These are phyloP conservation scores for Thereva unica DNA, from an alignment of 2,888 invertebrate genomes.

Conservation along the genomic window DNA sequence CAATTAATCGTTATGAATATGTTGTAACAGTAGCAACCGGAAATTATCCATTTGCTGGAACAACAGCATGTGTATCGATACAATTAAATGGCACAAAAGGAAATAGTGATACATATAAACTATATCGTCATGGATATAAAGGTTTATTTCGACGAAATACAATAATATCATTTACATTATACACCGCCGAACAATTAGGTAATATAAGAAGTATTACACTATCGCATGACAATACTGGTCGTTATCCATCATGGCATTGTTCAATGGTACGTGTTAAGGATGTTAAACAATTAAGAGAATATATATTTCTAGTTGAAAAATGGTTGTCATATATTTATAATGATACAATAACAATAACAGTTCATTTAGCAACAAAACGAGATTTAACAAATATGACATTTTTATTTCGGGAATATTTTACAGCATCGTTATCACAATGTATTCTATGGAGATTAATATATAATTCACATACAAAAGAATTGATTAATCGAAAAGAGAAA, in stretches of 20 bases:
- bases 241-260: constrained; percentile 49
- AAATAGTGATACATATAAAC: constrained; percentile 27
- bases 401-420: constrained; percentile 22
- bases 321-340: constrained; percentile 43
- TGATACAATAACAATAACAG: background rate
- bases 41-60: constrained; percentile 43
- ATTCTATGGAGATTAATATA: constrained; percentile 23
- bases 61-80: constrained; percentile 45
- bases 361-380: constrained; percentile 8
- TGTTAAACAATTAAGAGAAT: constrained; percentile 28
- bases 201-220: constrained; percentile 38
- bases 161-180: constrained; percentile 26
- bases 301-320: constrained; percentile 42
- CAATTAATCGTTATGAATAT: constrained; percentile 36
- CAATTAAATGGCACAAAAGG: constrained; percentile 39
- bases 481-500: constrained; percentile 37
- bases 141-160: constrained; percentile 20
- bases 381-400: constrained; percentile 28
- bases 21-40: constrained; percentile 46
- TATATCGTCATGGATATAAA: constrained; percentile 17
- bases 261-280: constrained; percentile 44
- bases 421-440: constrained; percentile 9
- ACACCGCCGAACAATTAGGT: constrained; percentile 34
- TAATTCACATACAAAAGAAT: constrained; percentile 12
- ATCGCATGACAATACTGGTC: constrained; percentile 45